Evolutionary conservation across 2,113 vertebrate species (phyloP).

Genomic region (Xyrauchen texanus): DNA sequence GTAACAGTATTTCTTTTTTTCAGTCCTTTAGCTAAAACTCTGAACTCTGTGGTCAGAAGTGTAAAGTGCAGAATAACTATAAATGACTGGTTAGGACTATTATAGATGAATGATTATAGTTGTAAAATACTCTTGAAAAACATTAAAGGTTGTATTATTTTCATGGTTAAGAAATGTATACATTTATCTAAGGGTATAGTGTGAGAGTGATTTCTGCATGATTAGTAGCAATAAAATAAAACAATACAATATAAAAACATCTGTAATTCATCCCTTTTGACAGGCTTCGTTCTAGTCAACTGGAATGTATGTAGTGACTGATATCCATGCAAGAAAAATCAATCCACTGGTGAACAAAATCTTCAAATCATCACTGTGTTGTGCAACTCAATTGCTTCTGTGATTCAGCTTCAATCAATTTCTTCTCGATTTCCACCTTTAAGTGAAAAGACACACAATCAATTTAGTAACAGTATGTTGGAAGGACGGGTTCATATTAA

Average conservation of each 20-base stretch:
- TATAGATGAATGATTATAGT: neutral
- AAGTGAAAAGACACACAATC: neutral
- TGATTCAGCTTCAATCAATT: constrained; percentile 87
- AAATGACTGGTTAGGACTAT: neutral
- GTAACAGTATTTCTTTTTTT: too few relatives aligned
- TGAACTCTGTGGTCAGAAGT: too few relatives aligned
- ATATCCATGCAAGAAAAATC: neutral
- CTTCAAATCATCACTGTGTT: constrained; percentile 75
- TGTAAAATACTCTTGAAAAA: neutral
- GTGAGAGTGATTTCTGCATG: too few relatives aligned
- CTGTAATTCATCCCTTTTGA: neutral
- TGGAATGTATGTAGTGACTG: neutral
- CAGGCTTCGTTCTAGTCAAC: neutral
- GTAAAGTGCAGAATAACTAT: constrained; percentile 50
- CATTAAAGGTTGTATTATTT: neutral
- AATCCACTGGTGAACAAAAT: neutral
- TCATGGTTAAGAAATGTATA: constrained; percentile 1
- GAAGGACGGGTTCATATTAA: too few relatives aligned
- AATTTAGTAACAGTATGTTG: neutral
- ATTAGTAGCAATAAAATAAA: neutral
- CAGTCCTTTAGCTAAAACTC: too few relatives aligned
- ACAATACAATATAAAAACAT: neutral
- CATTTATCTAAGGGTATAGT: neutral
- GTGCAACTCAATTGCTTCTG: constrained; percentile 81
- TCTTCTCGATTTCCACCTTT: constrained; percentile 96